Percentiles rank a stretch among this genome's conserved stretches.
Conservation (phyloP, 2,113 vertebrate species). For the Trematocara variabile region DNA sequence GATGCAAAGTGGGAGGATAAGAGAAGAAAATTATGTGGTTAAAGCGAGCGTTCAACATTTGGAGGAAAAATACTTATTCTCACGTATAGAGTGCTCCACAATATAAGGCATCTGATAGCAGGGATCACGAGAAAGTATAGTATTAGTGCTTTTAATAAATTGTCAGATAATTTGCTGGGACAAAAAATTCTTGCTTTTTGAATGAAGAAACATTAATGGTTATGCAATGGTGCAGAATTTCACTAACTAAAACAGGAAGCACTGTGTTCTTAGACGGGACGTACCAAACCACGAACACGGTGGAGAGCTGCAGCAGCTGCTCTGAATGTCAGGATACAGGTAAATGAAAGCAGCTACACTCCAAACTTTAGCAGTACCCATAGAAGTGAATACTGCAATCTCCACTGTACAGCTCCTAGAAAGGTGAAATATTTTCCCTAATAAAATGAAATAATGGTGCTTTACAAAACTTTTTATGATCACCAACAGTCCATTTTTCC, state of each 20-base stretch:
- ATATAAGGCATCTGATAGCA: not conserved
- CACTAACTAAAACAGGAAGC: not conserved
- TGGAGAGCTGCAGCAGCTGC: not conserved
- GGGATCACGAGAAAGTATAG: not conserved
- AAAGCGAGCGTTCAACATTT: not conserved
- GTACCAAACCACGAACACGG: not conserved
- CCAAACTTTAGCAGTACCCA: not conserved
- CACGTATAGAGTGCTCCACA: not conserved
- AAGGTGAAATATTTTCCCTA: not conserved
- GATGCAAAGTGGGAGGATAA: not conserved
- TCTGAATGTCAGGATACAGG: not conserved
- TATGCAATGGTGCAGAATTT: not conserved
- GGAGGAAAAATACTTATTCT: not conserved
- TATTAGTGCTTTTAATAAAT: not conserved
- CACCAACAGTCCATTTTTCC: not conserved
- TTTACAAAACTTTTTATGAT: not conserved
- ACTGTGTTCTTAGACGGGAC: not conserved
- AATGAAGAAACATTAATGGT: not conserved
- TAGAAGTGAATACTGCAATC: not conserved
- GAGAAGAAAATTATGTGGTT: not conserved
- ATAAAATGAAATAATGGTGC: rapidly evolving
- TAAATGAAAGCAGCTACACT: not conserved
- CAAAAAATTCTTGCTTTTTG: not conserved
- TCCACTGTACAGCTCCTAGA: not conserved
- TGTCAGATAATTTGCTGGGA: not conserved